phyloP scores from a whole-genome alignment of 2,113 vertebrate genomes.

The Eretmochelys imbricata region DNA sequence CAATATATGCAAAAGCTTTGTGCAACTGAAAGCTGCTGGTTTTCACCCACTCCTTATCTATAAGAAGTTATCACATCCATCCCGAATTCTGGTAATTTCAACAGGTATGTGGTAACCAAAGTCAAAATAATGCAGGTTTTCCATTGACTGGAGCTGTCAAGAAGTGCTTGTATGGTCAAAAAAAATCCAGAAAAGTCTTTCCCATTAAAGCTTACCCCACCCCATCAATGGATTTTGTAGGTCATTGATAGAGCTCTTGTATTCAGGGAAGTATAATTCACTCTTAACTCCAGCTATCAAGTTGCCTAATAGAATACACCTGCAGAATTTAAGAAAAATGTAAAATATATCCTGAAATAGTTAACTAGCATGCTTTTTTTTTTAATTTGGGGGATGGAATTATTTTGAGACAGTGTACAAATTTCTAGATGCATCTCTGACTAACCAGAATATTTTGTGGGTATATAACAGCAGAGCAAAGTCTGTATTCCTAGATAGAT shows the following conservation, averaged over 20 bases:
- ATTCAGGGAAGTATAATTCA: neutral
- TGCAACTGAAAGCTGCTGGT: neutral
- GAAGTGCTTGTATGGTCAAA: slow-evolving; percentile 17
- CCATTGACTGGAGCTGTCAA: neutral
- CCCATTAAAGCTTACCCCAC: slow-evolving; percentile 1
- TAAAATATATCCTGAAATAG: neutral
- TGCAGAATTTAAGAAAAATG: neutral
- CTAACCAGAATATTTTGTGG: neutral
- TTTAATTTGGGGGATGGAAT: neutral
- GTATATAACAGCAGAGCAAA: neutral
- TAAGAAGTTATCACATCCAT: rapidly evolving
- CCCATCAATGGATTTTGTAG: neutral
- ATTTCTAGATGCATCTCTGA: neutral
- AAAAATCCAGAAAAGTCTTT: neutral
- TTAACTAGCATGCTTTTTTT: rapidly evolving
- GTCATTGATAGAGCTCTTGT: neutral
- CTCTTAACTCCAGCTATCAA: neutral
- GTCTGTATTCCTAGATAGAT: neutral
- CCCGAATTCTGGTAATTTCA: neutral
- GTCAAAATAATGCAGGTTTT: neutral
- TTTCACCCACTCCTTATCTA: neutral
- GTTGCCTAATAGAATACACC: neutral
- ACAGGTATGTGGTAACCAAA: neutral
- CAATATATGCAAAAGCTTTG: neutral
- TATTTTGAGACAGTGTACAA: neutral